Evolutionary conservation across 2,797 vertebrate species (phyloP).

Genomic region (Ibycter americanus): DNA sequence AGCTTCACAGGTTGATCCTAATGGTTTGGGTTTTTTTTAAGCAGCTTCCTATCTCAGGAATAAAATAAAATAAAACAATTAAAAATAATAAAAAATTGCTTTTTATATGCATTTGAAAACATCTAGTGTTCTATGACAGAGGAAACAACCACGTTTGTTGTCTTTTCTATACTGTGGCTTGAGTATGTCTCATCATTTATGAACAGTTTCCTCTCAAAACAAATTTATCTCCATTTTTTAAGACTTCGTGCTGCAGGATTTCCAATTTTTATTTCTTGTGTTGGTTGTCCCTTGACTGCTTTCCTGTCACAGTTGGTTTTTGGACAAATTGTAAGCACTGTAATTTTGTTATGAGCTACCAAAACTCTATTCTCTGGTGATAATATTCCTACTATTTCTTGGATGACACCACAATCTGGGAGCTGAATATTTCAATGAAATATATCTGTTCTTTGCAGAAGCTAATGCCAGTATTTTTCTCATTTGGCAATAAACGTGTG

Average conservation of each 20-base stretch:
- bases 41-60: background rate
- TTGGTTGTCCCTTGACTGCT: background rate
- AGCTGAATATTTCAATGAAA: background rate
- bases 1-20: background rate
- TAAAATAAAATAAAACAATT: no score
- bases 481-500: background rate
- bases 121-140: background rate
- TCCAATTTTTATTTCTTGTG: background rate
- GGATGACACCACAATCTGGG: background rate
- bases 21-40: background rate
- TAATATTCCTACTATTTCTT: background rate
- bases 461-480: background rate
- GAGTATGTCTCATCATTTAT: background rate
- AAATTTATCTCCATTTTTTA: background rate
- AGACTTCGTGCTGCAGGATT: background rate
- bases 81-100: no score
- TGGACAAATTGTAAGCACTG: background rate
- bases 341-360: background rate
- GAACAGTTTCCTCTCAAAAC: background rate
- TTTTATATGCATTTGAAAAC: background rate
- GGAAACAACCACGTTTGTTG: fast-evolving
- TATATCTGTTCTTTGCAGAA: background rate
- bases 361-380: background rate
- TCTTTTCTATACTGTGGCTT: background rate
- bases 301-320: background rate